Evolutionary conservation across 2,797 vertebrate species (phyloP).

Genomic region (Ambastaia sidthimunki): DNA sequence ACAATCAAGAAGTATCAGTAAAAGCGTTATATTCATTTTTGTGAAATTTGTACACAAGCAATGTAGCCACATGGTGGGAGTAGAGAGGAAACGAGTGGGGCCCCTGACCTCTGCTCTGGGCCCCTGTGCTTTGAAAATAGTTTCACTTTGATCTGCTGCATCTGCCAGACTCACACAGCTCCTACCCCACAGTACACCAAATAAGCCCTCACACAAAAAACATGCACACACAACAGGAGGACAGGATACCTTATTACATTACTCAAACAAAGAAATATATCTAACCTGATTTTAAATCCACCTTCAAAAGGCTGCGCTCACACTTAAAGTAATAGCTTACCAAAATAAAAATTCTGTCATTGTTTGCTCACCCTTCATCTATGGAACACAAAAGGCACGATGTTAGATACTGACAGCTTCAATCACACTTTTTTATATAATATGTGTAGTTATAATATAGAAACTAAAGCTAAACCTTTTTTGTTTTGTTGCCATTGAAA

Average conservation of each 20-base stretch:
- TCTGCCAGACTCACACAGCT: conserved; percentile 36
- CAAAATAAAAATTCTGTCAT: no score
- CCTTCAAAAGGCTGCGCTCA: no score
- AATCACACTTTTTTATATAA: no score
- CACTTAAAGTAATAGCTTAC: no score
- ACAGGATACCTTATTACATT: not conserved
- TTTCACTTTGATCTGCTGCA: conserved; percentile 48
- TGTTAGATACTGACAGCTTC: no score
- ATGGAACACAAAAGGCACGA: no score
- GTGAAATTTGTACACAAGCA: not conserved
- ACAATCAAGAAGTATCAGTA: not conserved
- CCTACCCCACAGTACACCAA: conserved; percentile 6
- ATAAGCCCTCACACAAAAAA: not conserved
- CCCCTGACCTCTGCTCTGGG: conserved; percentile 68
- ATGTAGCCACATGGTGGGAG: conserved; percentile 69
- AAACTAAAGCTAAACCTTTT: no score
- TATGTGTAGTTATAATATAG: no score
- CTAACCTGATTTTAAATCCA: not conserved
- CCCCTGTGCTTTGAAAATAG: conserved; percentile 34
- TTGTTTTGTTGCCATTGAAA: no score
- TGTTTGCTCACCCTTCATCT: no score
- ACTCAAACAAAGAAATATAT: not conserved
- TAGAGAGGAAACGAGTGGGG: conserved; percentile 58
- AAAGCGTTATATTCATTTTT: conserved; percentile 35
- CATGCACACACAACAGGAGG: not conserved